Percentiles rank a stretch among this genome's conserved stretches.
These are phyloP conservation scores for Sisyra terminalis DNA, from an alignment of 2,888 invertebrate species.

Conservation along the genomic window DNA sequence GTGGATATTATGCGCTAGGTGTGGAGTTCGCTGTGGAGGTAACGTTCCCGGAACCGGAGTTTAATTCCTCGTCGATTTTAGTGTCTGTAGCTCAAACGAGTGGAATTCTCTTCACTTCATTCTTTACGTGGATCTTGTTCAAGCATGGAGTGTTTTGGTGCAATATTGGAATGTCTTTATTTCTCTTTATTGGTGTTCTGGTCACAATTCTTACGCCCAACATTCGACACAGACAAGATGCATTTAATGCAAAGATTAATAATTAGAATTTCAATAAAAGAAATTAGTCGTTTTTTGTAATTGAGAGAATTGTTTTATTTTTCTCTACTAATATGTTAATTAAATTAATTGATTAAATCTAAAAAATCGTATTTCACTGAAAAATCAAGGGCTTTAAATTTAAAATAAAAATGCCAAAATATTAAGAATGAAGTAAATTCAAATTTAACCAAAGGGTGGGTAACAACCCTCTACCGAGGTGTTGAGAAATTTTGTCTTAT, in stretches of 20 bases:
- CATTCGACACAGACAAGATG: slow-evolving; percentile 12
- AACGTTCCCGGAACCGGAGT: slow-evolving; percentile 18
- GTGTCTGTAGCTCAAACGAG: slow-evolving; percentile 17
- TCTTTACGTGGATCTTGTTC: slow-evolving; percentile 7
- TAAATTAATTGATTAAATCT: too few relatives aligned
- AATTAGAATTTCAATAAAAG: too few relatives aligned
- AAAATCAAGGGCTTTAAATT: too few relatives aligned
- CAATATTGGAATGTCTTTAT: slow-evolving; percentile 9
- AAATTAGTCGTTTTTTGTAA: too few relatives aligned
- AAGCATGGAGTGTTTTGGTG: slow-evolving; percentile 12
- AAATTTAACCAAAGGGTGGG: too few relatives aligned
- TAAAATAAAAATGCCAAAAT: too few relatives aligned
- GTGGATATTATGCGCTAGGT: slow-evolving; percentile 17
- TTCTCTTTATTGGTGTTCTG: slow-evolving; percentile 10
- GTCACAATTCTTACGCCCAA: slow-evolving; percentile 12
- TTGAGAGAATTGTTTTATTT: too few relatives aligned
- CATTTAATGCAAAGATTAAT: background rate
- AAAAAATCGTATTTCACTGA: too few relatives aligned
- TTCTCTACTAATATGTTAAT: too few relatives aligned
- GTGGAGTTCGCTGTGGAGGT: slow-evolving; percentile 19
- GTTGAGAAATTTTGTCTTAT: too few relatives aligned
- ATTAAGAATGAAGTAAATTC: too few relatives aligned
- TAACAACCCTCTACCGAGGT: too few relatives aligned
- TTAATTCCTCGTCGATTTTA: slow-evolving; percentile 17
- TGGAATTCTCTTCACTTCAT: slow-evolving; percentile 15